These are phyloP conservation scores for Maconellicoccus hirsutus DNA, from an alignment of 1,140 invertebrate genomes.

Conservation along the genomic window DNA sequence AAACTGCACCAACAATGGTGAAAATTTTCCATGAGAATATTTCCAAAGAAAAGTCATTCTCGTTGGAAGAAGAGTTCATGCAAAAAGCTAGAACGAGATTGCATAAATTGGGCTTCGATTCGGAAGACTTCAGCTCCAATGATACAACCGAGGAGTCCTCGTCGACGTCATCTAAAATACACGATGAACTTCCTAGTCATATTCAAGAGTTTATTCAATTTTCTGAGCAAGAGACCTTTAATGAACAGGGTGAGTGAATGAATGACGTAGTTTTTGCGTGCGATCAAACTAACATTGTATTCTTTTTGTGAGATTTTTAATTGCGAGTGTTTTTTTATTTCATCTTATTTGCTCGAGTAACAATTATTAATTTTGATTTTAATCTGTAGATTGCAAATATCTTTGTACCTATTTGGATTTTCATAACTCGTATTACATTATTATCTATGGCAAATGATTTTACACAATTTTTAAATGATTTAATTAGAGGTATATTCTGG, in stretches of 20 bases:
- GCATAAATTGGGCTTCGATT: conserved; percentile 42
- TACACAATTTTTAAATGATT: too few species aligned
- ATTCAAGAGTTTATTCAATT: background rate
- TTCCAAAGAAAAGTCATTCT: background rate
- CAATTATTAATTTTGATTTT: too few species aligned
- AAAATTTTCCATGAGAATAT: background rate
- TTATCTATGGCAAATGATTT: too few species aligned
- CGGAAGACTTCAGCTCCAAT: conserved; percentile 19
- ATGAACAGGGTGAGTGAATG: conserved; percentile 9
- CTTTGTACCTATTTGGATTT: too few species aligned
- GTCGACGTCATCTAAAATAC: background rate
- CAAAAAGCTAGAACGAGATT: conserved; percentile 36
- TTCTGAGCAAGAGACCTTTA: background rate
- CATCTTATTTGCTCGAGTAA: too few species aligned
- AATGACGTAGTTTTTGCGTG: background rate
- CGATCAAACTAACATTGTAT: background rate
- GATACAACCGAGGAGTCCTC: background rate
- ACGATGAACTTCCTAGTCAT: background rate
- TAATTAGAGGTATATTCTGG: too few species aligned
- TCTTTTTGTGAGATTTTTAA: background rate
- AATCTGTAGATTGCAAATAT: too few species aligned
- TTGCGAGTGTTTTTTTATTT: background rate
- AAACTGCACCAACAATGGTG: background rate
- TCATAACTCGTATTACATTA: too few species aligned
- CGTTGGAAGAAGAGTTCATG: conserved; percentile 30